Evolutionary conservation across 1,140 invertebrate genomes (phyloP).

Genomic region (Rhyacophila brunnea): DNA sequence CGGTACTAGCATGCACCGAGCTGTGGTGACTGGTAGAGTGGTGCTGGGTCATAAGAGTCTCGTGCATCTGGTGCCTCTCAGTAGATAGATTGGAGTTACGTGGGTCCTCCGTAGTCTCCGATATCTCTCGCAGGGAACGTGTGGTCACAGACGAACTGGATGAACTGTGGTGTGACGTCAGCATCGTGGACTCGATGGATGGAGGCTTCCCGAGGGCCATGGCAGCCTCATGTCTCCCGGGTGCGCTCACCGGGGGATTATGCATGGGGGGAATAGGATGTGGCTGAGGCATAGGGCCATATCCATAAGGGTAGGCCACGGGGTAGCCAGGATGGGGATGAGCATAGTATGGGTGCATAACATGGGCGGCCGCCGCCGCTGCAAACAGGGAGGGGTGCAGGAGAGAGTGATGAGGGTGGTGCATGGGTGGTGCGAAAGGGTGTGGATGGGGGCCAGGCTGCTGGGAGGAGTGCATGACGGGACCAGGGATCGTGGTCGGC

Average conservation of each 20-base stretch:
- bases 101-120: conserved; percentile 53
- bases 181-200: conserved; percentile 65
- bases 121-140: conserved; percentile 58
- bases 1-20: conserved; percentile 61
- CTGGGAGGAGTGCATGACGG: conserved; percentile 67
- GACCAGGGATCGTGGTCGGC: conserved; percentile 65
- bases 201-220: conserved; percentile 45
- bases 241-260: conserved; percentile 54
- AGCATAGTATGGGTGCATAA: conserved; percentile 67
- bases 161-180: conserved; percentile 66
- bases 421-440: conserved; percentile 56
- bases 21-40: conserved; percentile 63
- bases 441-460: conserved; percentile 63
- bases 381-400: conserved; percentile 66
- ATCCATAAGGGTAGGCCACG: conserved; percentile 67
- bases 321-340: conserved; percentile 68
- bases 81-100: conserved; percentile 47
- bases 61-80: conserved; percentile 59
- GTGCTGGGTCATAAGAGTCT: conserved; percentile 62
- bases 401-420: conserved; percentile 64
- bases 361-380: conserved; percentile 56
- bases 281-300: conserved; percentile 67
- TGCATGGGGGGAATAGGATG: conserved; percentile 71
- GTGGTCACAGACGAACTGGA: conserved; percentile 62
- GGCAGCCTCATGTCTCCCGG: conserved; percentile 47